phyloP scores from a whole-genome alignment of 1,140 invertebrate species.

The Macrotrachela quadricornifera region DNA sequence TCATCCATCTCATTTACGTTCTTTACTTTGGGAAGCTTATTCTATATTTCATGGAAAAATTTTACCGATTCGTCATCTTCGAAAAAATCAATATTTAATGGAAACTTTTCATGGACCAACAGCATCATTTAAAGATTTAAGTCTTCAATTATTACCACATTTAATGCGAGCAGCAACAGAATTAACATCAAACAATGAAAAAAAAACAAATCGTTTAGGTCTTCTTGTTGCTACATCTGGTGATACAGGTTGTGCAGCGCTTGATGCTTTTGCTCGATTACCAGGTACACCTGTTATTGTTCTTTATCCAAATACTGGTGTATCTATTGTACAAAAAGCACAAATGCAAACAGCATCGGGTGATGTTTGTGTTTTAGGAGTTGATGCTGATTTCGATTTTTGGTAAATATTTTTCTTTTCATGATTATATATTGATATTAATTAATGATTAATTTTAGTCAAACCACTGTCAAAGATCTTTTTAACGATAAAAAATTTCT shows the following conservation, averaged over 20 bases:
- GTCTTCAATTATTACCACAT: constrained; percentile 19
- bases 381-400: constrained; percentile 20
- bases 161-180: constrained; percentile 16
- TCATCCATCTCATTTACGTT: constrained; percentile 10
- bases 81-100: constrained; percentile 14
- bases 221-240: constrained; percentile 22
- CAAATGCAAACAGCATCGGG: constrained; percentile 18
- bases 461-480: constrained; percentile 17
- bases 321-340: constrained; percentile 19
- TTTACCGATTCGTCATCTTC: constrained; percentile 13
- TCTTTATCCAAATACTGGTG: constrained; percentile 18
- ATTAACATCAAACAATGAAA: constrained; percentile 4
- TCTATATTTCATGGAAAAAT: constrained; percentile 5
- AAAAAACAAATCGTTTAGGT: background rate
- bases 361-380: constrained; percentile 12
- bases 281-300: constrained; percentile 19
- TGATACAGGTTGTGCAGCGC: constrained; percentile 23
- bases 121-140: constrained; percentile 22
- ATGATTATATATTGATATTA: too few relatives aligned
- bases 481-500: constrained; percentile 13
- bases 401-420: constrained; percentile 2
- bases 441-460: constrained; percentile 8
- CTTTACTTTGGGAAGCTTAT: constrained; percentile 15
- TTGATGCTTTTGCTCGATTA: constrained; percentile 19
- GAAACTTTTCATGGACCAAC: constrained; percentile 24